Evolutionary conservation across 2,113 vertebrate genomes (phyloP), one percentile per base, ranked within the genome.

Genomic region (Campylomormyrus tamandua): DNA sequence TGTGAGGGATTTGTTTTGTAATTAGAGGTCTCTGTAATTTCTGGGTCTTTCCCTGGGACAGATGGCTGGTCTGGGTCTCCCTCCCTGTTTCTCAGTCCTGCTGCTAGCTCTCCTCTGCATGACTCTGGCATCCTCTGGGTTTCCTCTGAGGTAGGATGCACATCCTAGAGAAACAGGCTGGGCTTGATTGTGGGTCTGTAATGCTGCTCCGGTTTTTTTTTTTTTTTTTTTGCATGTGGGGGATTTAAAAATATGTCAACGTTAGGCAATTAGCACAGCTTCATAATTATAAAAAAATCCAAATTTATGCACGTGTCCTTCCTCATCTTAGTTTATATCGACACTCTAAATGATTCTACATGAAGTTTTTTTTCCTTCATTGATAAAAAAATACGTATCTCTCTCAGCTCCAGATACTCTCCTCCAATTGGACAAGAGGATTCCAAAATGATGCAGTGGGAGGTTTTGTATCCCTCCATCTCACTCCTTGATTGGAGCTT

Each of bases 401-500:
- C 83, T 39, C 50, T 9, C 85, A 62, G 74, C 84, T 91, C 2
- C 87, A 93, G 93, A 89, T 89, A 50, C 48, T 39, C 52, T 66
- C 52, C 87, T 50, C 17, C 91, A 0, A 90, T 93, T 3, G 87
- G 62, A 52, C 89, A 89, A 46, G 94, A 92, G 17, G 92, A 93
- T 84, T 58, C 91, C 3, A 91, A 92, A 89, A 89, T 27, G 49
- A 93, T 91, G 0, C 91, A 92, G 19, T 95, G 94, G 94, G 93
- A 94, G 0, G 49, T 94, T 5, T 84, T 92, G 50, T 95, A 94
- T 21, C 95, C 95, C 5, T 93, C 92, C 88, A 93, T 94, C 84
- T 94, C 93, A 2, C 94, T 96, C 42, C 92, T 88, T 52, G 93
- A 96, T 89, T 95, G 95, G 95, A 93, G 91, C 88, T 91, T 95